Conservation (phyloP, 2,113 vertebrate species). For the Grammomys surdaster region DNA sequence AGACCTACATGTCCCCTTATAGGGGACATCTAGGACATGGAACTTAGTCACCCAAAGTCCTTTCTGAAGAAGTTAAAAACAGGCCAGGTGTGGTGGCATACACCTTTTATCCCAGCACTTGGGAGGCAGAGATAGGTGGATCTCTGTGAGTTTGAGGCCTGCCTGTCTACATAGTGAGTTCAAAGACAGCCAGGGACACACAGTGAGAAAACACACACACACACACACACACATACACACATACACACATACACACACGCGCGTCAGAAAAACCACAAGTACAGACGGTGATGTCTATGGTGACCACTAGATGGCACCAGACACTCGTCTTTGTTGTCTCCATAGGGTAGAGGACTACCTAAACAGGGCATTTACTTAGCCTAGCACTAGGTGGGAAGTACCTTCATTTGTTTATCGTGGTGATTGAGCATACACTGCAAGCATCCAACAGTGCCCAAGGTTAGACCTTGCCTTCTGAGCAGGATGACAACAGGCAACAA, state of each 20-base stretch:
- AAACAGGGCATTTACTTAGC: not conserved
- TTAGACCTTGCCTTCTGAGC: not conserved
- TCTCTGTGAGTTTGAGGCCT: not conserved
- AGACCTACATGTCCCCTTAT: not conserved
- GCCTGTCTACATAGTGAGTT: not conserved
- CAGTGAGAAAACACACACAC: not conserved
- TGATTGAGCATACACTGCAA: not conserved
- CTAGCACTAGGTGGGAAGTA: not conserved
- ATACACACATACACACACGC: not conserved
- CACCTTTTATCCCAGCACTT: not conserved
- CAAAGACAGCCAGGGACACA: not conserved
- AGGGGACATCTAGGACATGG: not conserved
- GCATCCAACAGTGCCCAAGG: not conserved
- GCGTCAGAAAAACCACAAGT: not conserved
- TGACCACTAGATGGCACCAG: constrained; percentile 64
- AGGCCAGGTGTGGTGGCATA: not conserved
- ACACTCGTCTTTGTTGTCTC: constrained; percentile 12
- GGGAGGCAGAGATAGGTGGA: not conserved
- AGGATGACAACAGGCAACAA: not conserved
- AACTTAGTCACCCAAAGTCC: constrained; percentile 8
- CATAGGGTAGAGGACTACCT: not conserved
- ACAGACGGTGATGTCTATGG: not conserved
- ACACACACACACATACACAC: not conserved
- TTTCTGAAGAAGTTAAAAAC: not conserved
- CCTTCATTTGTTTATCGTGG: not conserved